A percentile compares a stretch with the other conserved stretches of the same genome.
phyloP scores from a whole-genome alignment of 2,113 vertebrate species.

The Paradoxurus hermaphroditus region DNA sequence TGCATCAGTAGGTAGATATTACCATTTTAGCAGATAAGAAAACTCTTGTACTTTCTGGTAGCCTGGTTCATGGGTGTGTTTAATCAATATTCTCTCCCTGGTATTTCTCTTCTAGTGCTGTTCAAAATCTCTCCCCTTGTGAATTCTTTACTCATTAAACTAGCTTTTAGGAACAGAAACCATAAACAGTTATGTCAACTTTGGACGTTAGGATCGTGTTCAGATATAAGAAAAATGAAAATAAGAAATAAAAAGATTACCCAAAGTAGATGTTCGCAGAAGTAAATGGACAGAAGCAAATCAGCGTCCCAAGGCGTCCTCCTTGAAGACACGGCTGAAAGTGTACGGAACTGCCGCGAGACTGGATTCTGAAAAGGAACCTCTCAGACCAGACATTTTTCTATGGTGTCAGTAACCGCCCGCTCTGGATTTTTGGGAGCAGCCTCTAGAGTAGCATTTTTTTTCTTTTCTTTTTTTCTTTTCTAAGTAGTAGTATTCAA shows the following conservation, averaged over 20 bases:
- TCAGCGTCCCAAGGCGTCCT: background rate
- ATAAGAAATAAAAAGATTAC: background rate
- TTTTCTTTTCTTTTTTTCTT: background rate
- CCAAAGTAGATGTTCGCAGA: background rate
- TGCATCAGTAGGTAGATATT: background rate
- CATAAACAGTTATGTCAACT: background rate
- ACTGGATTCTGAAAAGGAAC: background rate
- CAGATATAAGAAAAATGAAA: background rate
- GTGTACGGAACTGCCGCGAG: background rate
- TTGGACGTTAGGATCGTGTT: background rate
- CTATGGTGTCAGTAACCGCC: accelerated
- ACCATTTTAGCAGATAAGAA: background rate
- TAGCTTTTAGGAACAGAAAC: background rate
- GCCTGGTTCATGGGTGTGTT: background rate
- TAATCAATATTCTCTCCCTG: background rate
- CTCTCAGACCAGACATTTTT: background rate
- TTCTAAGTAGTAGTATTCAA: background rate
- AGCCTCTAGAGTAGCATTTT: background rate
- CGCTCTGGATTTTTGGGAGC: background rate
- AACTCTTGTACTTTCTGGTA: background rate
- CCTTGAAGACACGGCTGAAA: background rate
- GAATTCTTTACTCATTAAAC: background rate
- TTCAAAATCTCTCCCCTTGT: background rate
- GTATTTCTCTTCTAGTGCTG: background rate
- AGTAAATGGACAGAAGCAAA: background rate